These are phyloP conservation scores for Tetraodon nigroviridis DNA, from an alignment of 2,113 vertebrate species.

Conservation along the genomic window DNA sequence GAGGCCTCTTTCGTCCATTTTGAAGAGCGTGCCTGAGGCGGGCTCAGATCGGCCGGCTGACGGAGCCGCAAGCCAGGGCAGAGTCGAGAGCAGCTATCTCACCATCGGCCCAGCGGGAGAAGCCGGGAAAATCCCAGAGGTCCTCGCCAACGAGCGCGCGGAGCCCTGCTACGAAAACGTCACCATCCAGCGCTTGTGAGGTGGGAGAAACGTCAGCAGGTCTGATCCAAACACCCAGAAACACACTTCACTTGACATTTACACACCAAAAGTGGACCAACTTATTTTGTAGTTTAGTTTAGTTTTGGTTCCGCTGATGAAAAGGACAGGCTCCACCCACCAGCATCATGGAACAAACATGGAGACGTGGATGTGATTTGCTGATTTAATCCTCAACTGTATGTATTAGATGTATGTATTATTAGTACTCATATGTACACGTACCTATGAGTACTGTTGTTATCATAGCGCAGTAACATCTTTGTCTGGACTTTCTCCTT, in stretches of 20 bases:
- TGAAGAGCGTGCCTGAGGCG: slow-evolving; percentile 64
- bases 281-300: not conserved
- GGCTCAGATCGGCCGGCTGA: slow-evolving; percentile 23
- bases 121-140: slow-evolving; percentile 27
- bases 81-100: slow-evolving; percentile 53
- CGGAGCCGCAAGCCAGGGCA: not conserved
- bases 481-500: too few relatives aligned
- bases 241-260: too few relatives aligned
- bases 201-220: slow-evolving; percentile 20
- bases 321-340: not conserved
- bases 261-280: not conserved
- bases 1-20: slow-evolving; percentile 66
- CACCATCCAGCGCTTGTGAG: slow-evolving; percentile 51
- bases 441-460: too few relatives aligned
- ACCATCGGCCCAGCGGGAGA: slow-evolving; percentile 54
- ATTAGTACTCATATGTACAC: not conserved
- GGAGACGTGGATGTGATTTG: not conserved
- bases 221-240: slow-evolving; percentile 10
- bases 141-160: slow-evolving; percentile 55
- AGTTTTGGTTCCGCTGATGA: not conserved
- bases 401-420: not conserved
- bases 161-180: slow-evolving; percentile 90
- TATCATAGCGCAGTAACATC: too few relatives aligned
- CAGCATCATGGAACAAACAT: not conserved
- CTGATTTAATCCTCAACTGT: not conserved